Evolutionary conservation across 1,140 invertebrate genomes (phyloP), one percentile per base, ranked within the genome.

Genomic region (Uloborus diversus): DNA sequence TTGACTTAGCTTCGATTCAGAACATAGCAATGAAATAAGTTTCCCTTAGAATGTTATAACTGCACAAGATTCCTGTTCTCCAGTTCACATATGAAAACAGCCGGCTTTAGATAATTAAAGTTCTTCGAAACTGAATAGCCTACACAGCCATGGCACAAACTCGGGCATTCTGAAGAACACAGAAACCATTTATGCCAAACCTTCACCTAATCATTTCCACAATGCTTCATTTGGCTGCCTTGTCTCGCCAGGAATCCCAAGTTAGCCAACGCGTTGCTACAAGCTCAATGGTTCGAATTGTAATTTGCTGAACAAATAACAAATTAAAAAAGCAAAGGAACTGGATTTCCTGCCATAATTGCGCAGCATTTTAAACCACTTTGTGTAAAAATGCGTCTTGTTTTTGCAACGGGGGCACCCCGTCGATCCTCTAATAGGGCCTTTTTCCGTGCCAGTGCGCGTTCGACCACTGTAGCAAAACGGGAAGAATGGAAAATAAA

Each of bases 361-460:
- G 49, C 49, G 9, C 49, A n/a, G n/a, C 49, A 20, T 53, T 53
- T 53, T 53, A 53, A 20, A 53, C 49, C 23, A 53, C 49, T 53
- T 20, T 53, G 23, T 17, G 9, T 7, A 53, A 53, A 53, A 42
- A 17, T 42, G 9, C 17, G 37, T 42, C 37, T 53, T 53, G 49
- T 53, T 53, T 53, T 53, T 33, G 20, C 30, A 7, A 20, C 28
- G 25, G 14, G 49, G 30, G 27, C 56, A 23, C 69, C 62, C 69
- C 56, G 57, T 42, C 7, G 69, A n/a, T 61, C 56, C 61, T 53
- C 56, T 73, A 73, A 73, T 73, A 73, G 69, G 61, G 69, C 56
- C 33, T 53, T 69, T 73, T 61, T 23, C 25, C 35, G 33, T 32
- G 23, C 33, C 2, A 32, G 20, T 13, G 13, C 57, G 7, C 32